Conservation (phyloP, 2,797 vertebrate species). For the Phataginus tetradactyla region DNA sequence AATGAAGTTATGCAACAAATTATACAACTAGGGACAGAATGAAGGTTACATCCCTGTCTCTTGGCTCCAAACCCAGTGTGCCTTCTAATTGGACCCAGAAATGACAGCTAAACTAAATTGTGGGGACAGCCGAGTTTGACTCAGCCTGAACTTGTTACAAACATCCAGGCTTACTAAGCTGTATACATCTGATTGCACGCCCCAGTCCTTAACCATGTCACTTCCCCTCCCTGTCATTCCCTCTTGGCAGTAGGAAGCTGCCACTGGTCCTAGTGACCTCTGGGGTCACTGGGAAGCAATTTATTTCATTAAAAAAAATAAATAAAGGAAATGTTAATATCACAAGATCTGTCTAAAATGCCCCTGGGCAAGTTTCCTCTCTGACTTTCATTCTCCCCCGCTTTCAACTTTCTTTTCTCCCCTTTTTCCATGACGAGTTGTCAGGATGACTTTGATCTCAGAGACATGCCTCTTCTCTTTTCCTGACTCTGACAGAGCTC, state of each 20-base stretch:
- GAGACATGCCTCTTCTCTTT: neutral
- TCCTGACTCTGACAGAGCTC: slow-evolving; percentile 22
- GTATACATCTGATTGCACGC: neutral
- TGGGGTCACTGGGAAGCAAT: slow-evolving; percentile 57
- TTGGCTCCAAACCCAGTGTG: neutral
- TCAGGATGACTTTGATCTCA: slow-evolving; percentile 57
- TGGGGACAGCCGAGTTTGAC: slow-evolving; percentile 40
- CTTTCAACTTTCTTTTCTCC: slow-evolving; percentile 53
- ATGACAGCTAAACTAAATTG: slow-evolving; percentile 33
- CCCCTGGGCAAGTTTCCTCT: slow-evolving; percentile 52
- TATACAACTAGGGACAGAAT: neutral
- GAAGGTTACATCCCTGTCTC: slow-evolving; percentile 5
- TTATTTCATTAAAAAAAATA: slow-evolving; percentile 1
- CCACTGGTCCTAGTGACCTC: slow-evolving; percentile 2
- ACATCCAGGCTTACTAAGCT: neutral
- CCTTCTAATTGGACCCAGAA: slow-evolving; percentile 50
- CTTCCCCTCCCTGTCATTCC: neutral
- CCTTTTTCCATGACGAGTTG: slow-evolving; percentile 34
- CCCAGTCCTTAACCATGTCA: neutral
- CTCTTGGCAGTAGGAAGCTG: neutral
- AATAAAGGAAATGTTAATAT: slow-evolving; percentile 69
- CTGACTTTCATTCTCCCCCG: slow-evolving; percentile 52
- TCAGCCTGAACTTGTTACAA: slow-evolving; percentile 2
- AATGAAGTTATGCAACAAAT: neutral
- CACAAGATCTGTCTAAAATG: slow-evolving; percentile 67